A percentile compares a stretch with the other conserved stretches of the same genome.
phyloP scores from a whole-genome alignment of 2,113 vertebrate species.

The Sinocyclocheilus rhinocerous region DNA sequence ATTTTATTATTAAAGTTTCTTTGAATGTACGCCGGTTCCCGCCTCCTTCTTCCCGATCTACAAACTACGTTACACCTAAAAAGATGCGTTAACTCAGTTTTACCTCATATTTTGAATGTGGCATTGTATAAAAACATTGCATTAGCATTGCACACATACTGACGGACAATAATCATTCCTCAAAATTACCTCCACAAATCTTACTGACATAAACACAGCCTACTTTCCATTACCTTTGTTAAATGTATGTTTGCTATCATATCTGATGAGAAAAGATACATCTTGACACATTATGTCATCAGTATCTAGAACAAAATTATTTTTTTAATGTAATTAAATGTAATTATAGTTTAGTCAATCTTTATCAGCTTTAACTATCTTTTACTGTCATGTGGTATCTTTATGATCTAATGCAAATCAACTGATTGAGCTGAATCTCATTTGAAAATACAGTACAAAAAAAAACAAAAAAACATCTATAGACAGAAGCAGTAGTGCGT shows the following conservation, averaged over 20 bases:
- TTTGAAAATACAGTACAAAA: neutral
- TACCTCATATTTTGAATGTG: neutral
- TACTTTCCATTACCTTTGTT: neutral
- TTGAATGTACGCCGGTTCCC: too few relatives aligned
- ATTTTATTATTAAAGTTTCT: too few relatives aligned
- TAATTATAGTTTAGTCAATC: neutral
- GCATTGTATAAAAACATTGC: neutral
- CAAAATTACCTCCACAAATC: neutral
- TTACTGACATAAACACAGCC: neutral
- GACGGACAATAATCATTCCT: conserved; percentile 1
- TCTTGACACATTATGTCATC: neutral
- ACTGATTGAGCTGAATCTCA: neutral
- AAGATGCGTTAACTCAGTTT: neutral
- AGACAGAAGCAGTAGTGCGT: conserved; percentile 56
- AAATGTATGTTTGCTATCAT: conserved; percentile 28
- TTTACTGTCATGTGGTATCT: neutral
- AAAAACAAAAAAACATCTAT: neutral
- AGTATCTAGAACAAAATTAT: neutral
- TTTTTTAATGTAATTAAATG: too few relatives aligned
- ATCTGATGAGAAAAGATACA: too few relatives aligned
- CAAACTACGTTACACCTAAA: too few relatives aligned
- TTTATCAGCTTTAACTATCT: conserved; percentile 4
- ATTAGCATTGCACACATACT: neutral
- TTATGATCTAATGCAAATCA: neutral
- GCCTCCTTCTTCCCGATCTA: too few relatives aligned